These are phyloP conservation scores for Hesperophylax magnus DNA, from an alignment of 1,140 invertebrate species.

Conservation along the genomic window DNA sequence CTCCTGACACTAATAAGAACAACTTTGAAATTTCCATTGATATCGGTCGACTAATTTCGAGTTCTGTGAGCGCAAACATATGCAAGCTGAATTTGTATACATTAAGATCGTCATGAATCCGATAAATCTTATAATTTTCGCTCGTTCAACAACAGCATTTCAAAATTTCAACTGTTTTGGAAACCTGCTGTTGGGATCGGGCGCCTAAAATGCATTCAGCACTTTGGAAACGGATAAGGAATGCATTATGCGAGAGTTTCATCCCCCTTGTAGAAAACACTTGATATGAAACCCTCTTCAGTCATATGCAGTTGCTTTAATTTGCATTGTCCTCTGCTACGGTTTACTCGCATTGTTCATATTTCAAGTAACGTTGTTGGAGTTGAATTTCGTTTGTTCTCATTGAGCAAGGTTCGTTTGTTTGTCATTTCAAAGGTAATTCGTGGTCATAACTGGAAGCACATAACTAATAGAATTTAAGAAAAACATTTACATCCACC, in stretches of 20 bases:
- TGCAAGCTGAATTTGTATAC: no score
- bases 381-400: neutral
- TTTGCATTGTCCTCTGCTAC: neutral
- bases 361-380: neutral
- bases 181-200: neutral
- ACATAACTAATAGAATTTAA: no score
- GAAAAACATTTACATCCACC: no score
- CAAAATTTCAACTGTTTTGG: neutral
- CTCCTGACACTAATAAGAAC: no score
- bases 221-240: neutral
- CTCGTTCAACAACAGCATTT: no score
- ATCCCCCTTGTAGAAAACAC: constrained; percentile 16
- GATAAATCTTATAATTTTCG: no score
- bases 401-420: neutral
- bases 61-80: no score
- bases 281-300: constrained; percentile 1
- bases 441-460: no score
- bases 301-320: neutral
- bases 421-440: no score
- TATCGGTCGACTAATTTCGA: no score
- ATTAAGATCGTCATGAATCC: no score
- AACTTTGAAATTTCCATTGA: no score
- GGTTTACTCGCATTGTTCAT: neutral
- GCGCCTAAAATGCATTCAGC: neutral
- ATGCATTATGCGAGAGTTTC: neutral